Evolutionary conservation across 1,140 invertebrate genomes (phyloP).

Genomic region (Diuraphis noxia): DNA sequence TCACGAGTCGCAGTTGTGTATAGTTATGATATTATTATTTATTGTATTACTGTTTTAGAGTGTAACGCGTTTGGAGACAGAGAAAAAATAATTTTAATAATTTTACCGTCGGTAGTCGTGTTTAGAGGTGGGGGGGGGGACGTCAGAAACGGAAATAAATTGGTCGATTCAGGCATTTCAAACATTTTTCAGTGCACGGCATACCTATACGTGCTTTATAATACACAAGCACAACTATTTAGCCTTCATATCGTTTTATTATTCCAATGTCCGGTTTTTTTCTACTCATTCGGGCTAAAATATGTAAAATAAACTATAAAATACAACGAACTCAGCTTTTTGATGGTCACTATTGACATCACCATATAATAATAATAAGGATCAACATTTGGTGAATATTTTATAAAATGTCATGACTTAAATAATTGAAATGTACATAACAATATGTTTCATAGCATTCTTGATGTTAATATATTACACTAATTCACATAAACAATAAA

Average conservation of each 20-base stretch:
- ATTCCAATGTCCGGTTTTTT: neutral
- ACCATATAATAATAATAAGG: neutral
- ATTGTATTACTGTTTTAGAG: too few relatives aligned
- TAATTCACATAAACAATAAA: neutral
- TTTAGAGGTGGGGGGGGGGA: too few relatives aligned
- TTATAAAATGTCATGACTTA: neutral
- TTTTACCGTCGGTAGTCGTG: neutral
- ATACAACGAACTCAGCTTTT: neutral
- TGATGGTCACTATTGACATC: neutral
- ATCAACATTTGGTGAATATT: neutral
- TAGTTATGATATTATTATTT: neutral
- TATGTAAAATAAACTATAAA: neutral
- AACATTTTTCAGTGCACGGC: neutral
- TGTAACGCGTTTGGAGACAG: neutral
- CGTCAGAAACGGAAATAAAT: neutral
- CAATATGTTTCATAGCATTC: neutral
- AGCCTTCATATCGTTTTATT: neutral
- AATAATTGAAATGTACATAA: neutral
- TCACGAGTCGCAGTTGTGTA: neutral
- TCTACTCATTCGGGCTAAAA: neutral
- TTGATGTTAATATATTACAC: neutral
- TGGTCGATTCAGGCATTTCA: neutral
- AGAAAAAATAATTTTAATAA: constrained; percentile 5
- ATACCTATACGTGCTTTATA: neutral
- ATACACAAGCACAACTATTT: neutral